phyloP scores from a whole-genome alignment of 2,888 invertebrate genomes.

The Pyrgus malvae region DNA sequence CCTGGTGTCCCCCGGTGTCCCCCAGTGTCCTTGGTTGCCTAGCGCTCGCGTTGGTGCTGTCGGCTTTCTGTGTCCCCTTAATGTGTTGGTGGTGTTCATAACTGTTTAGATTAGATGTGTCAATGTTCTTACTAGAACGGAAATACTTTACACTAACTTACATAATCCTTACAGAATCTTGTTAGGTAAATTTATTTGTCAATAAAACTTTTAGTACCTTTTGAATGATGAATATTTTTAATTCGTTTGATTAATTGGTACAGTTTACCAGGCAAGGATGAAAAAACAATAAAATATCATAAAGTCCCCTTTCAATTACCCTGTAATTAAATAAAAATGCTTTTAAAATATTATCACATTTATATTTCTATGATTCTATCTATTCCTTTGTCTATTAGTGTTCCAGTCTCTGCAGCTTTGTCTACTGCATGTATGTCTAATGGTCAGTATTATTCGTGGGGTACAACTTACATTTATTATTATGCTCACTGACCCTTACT shows the following conservation, averaged over 20 bases:
- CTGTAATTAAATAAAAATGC: no score
- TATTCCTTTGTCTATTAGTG: no score
- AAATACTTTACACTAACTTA: neutral
- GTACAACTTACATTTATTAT: no score
- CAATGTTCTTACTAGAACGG: constrained; percentile 8
- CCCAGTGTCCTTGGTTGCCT: constrained; percentile 34
- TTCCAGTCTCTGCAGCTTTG: neutral
- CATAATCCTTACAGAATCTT: constrained; percentile 5
- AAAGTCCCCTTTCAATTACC: no score
- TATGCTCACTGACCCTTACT: neutral
- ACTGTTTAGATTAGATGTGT: constrained; percentile 17
- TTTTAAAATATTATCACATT: no score
- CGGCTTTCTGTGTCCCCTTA: constrained; percentile 31
- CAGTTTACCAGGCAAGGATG: no score
- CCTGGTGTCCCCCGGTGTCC: constrained; percentile 34
- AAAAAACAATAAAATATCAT: no score
- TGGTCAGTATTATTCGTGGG: neutral
- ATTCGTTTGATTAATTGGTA: no score
- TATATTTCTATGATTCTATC: no score
- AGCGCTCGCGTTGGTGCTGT: constrained; percentile 31
- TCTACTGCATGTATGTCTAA: constrained; percentile 1
- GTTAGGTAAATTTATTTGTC: no score
- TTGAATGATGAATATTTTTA: no score
- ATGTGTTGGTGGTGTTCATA: constrained; percentile 20
- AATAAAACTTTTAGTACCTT: no score